A percentile compares a stretch with the other conserved stretches of the same genome.
Evolutionary conservation across 2,797 vertebrate species (phyloP).

Genomic region (Babyrousa celebensis): DNA sequence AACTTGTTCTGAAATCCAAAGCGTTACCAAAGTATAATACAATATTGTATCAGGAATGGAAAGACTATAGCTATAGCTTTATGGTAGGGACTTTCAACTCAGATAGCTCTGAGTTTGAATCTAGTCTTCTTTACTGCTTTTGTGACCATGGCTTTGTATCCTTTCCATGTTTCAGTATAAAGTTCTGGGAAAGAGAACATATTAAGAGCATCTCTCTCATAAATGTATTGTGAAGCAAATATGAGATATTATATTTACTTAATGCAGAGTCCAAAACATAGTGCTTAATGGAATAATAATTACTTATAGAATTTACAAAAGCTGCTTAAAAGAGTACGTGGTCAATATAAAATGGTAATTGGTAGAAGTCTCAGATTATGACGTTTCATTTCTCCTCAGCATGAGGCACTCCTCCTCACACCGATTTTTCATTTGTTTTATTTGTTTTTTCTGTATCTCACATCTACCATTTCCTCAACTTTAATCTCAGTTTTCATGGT

Average conservation of each 20-base stretch:
- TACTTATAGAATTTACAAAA: background rate
- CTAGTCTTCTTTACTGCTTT: background rate
- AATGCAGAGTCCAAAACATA: background rate
- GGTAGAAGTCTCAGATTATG: background rate
- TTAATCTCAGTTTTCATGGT: background rate
- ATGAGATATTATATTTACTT: background rate
- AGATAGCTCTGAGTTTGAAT: background rate
- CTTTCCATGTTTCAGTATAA: background rate
- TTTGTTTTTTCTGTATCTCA: background rate
- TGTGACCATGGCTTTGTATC: background rate
- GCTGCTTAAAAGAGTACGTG: background rate
- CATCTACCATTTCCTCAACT: background rate
- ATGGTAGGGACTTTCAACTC: background rate
- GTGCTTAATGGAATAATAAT: background rate
- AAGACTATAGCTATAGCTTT: background rate
- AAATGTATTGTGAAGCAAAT: background rate
- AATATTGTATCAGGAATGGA: background rate
- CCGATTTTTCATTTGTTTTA: background rate
- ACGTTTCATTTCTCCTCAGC: background rate
- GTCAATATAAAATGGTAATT: background rate
- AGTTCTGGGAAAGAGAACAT: background rate
- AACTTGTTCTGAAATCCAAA: slow-evolving; percentile 58
- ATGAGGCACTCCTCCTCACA: background rate
- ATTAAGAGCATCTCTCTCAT: background rate
- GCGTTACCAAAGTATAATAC: background rate